Base-by-base conservation (phyloP, 1,140 invertebrate genomes). In the Dendroctonus valens region DNA sequence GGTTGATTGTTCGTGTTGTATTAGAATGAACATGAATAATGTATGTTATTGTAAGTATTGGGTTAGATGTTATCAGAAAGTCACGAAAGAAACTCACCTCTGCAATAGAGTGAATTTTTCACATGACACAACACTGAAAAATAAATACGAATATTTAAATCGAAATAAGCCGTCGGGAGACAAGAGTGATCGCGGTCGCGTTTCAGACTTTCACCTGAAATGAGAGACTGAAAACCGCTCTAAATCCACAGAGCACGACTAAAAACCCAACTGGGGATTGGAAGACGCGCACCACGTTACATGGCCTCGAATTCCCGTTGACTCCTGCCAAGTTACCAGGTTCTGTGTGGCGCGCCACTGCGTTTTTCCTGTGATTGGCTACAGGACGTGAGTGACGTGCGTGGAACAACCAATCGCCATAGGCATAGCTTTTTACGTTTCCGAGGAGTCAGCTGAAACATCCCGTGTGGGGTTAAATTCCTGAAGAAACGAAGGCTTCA, bases 251-350 rank as follows among this genome's bases (percentile, higher is more conserved):
- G 46, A 63, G 41, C 55, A 62, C 53, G 15, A 49, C 53, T 41
- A 59, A 54, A 49, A 59, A 69, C 26, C 61, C 46, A 60, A 55
- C 58, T 66, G 64, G 58, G 69, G 64, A 68, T 49, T 42, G 55
- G 54, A 55, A 55, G 69, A 67, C 69, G 71, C 73, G 73, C 74
- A 76, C 71, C 72, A 75, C 74, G 73, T 70, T 70, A 68, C 67
- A 69, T 59, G 72, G 69, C 67, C 69, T 70, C 67, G 67, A 67
- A 60, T 69, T 67, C 69, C 67, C 66, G 66, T 38, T 57, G 63
- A 69, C 71, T 73, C 74, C 72, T 75, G 74, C 73, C 73, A 74
- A 74, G 74, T 67, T 70, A 70, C 74, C 70, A 75, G 69, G 73
- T 74, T 74, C 72, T 73, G 65, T 65, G 72, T 72, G 72, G 70